Evolutionary conservation across 2,888 invertebrate genomes (phyloP).

Genomic region (Bembecia ichneumoniformis): DNA sequence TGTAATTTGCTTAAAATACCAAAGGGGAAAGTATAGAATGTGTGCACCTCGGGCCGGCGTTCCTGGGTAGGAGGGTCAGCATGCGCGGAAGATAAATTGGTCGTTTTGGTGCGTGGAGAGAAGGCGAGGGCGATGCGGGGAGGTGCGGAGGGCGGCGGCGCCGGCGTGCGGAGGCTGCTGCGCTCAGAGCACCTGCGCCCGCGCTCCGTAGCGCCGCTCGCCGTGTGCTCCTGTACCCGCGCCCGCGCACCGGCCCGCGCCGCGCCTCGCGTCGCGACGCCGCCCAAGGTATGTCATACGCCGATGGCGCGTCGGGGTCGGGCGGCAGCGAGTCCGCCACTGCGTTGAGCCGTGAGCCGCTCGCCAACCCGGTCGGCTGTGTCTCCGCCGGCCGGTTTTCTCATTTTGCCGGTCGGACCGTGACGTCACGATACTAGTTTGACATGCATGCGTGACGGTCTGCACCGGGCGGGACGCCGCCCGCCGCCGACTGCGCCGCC

Average conservation of each 20-base stretch:
- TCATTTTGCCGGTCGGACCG: constrained; percentile 64
- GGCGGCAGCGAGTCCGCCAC: constrained; percentile 66
- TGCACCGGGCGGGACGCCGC: constrained; percentile 61
- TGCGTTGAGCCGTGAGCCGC: constrained; percentile 43
- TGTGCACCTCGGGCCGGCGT: constrained; percentile 14
- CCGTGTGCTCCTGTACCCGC: constrained; percentile 63
- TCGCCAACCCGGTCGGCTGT: constrained; percentile 42
- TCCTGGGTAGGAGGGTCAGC: constrained; percentile 55
- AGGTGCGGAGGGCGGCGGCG: constrained; percentile 71
- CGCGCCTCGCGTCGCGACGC: constrained; percentile 55
- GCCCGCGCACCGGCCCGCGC: constrained; percentile 51
- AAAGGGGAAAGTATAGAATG: constrained; percentile 3
- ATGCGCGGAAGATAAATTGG: constrained; percentile 69
- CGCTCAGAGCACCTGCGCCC: constrained; percentile 81
- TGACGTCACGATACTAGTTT: constrained; percentile 71
- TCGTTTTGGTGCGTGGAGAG: constrained; percentile 53
- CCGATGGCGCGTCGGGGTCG: constrained; percentile 66
- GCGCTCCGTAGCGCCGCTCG: constrained; percentile 72
- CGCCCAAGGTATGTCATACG: constrained; percentile 63
- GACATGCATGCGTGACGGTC: constrained; percentile 64
- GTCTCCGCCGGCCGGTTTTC: constrained; percentile 63
- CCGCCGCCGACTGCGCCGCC: constrained; percentile 44
- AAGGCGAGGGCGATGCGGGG: constrained; percentile 46
- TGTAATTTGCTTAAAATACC: no score
- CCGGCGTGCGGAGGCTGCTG: constrained; percentile 75